Evolutionary conservation across 1,140 invertebrate genomes (phyloP), one percentile per base, ranked within the genome.

Genomic region (Goniozus legneri): DNA sequence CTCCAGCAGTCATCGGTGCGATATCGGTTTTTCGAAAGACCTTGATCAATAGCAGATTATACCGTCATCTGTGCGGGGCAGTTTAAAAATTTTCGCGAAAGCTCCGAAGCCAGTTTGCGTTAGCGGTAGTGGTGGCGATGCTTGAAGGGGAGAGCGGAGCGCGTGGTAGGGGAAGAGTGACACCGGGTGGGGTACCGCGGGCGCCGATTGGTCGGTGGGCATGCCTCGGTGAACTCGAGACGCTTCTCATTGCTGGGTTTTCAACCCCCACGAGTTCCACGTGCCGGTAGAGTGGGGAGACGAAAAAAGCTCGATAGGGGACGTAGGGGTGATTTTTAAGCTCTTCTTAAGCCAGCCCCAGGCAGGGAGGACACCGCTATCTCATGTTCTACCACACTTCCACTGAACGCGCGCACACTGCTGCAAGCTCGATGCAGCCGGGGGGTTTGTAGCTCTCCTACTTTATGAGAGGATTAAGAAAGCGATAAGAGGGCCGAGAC

Each of bases 11-110:
- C 50, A 62, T 62, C 53, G 58, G 52, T 41, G 53, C 43, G 56
- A 49, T 61, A 65, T 65, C 55, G 54, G 57, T 60, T 66, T 62
- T 64, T 63, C 54, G 51, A 44, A 56, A 64, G 62, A 59, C 54
- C 60, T 70, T 70, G 64, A 73, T 74, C 66, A 67, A 69, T 67
- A 69, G 67, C 59, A 69, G 70, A 73, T 75, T 74, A 75, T 73
- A 62, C 56, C 65, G 64, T 72, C 67, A 69, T 69, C 69, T 70
- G 60, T 60, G 56, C 58, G 55, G 56, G 61, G 65, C 65, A 66
- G 64, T 64, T 67, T 61, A 70, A 73, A 72, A 74, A 73, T 69
- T n/a, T 67, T 62, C 64, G 59, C 69, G 63, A 75, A 72, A 71
- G 67, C 65, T 64, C 56, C 50, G 62, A 66, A 68, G 65, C 64